Conservation (phyloP, 2,888 invertebrate genomes). For the Slavum lentiscoides region DNA sequence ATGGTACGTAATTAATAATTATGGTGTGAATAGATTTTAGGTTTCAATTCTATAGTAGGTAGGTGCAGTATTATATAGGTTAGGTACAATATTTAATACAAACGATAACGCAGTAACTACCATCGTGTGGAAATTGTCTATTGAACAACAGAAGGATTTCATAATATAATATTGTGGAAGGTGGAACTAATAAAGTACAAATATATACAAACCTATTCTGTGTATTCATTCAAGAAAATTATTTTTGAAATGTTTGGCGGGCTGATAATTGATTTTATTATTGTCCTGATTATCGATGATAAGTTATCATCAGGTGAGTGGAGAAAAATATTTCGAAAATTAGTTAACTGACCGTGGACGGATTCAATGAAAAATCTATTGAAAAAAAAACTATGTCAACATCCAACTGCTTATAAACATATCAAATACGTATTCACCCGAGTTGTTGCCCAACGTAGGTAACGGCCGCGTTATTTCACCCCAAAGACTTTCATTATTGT, state of each 20-base stretch:
- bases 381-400: slow-evolving; percentile 1
- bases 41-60: too few species aligned
- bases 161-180: too few species aligned
- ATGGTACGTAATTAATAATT: too few species aligned
- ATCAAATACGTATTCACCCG: not conserved
- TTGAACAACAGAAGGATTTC: too few species aligned
- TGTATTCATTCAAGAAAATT: too few species aligned
- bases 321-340: not conserved
- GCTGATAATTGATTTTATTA: not conserved
- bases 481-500: not conserved
- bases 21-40: too few species aligned
- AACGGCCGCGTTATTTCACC: not conserved
- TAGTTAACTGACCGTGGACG: not conserved
- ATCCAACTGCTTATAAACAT: not conserved
- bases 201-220: too few species aligned
- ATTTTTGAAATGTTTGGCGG: not conserved
- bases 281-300: not conserved
- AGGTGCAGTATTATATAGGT: too few species aligned
- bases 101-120: too few species aligned
- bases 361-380: slow-evolving; percentile 23
- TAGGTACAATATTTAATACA: too few species aligned
- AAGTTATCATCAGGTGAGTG: not conserved
- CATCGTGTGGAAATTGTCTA: too few species aligned
- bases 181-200: too few species aligned
- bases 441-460: not conserved